Evolutionary conservation across 2,113 vertebrate species (phyloP), one percentile per base, ranked within the genome.

Genomic region (Caloenas nicobarica): DNA sequence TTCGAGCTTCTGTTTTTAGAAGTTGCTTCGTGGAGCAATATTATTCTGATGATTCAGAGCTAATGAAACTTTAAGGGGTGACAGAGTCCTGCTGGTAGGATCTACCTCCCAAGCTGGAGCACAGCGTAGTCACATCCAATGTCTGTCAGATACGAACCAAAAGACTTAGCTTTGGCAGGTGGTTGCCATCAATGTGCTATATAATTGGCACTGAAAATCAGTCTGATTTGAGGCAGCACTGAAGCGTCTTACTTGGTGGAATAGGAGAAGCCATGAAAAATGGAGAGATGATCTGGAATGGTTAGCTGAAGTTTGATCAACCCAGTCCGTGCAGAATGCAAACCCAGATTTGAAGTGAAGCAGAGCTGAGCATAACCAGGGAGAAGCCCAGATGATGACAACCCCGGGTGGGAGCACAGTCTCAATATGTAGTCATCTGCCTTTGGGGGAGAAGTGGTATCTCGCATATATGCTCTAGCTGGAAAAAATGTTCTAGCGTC

Each of bases 1-100:
- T 78, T n/a, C 81, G 40, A 86, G 28, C 36, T 86, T 92, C 88
- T 91, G 24, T 61, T 96, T 94, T 94, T 89, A 82, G 89, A 96
- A 93, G 88, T 89, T 88, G 9, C 50, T 94, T 93, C 54, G 70
- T 81, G 40, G 33, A 84, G 12, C 53, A 86, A 40, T 74, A 61
- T 84, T 78, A 79, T 79, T 93, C 62, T 78, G 73, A 72, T 83
- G 72, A 94, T 86, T 94, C 86, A 93, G 86, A 88, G 53, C 51
- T 89, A 86, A 80, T 48, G 53, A 84, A 92, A 87, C 13, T 77
- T 79, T 61, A 88, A 72, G 74, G 69, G 53, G 34, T 71, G 77
- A 34, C 33, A n/a, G 62, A 51, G 80, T 94, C 80, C 88, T 84
- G 68, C 90, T 86, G 72, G 34, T 65, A 78, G 34, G 15, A 56